Conservation (phyloP, 2,113 vertebrate genomes). For the Ictalurus furcatus region DNA sequence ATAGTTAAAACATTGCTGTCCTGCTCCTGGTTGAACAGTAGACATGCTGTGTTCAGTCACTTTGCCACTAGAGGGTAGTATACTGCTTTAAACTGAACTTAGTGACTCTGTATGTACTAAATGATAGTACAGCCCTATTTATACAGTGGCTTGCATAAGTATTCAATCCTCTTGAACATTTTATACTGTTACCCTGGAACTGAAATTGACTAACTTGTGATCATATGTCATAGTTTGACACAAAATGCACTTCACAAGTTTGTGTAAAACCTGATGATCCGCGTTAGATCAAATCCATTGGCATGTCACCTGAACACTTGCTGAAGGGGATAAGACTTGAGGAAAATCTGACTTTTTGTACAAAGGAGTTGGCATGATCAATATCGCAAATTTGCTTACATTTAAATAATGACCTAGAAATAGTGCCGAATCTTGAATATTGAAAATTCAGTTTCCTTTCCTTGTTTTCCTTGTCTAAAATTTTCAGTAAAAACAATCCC, state of each 20-base stretch:
- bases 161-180: not conserved
- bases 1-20: not conserved
- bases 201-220: not conserved
- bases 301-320: not conserved
- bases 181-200: not conserved
- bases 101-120: not conserved
- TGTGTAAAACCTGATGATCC: not conserved
- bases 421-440: not conserved
- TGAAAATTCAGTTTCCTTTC: not conserved
- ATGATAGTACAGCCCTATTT: not conserved
- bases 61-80: conserved; percentile 57
- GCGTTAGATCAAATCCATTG: not conserved
- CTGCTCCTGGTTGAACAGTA: not conserved
- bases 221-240: not conserved
- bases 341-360: not conserved
- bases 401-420: not conserved
- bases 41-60: not conserved
- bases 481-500: not conserved
- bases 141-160: not conserved
- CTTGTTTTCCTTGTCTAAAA: not conserved
- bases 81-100: not conserved
- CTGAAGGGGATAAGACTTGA: not conserved
- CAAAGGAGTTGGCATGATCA: not conserved
- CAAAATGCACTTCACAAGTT: not conserved
- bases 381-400: too few species aligned